phyloP scores from a whole-genome alignment of 2,797 vertebrate genomes.

The Sebastes alutus region DNA sequence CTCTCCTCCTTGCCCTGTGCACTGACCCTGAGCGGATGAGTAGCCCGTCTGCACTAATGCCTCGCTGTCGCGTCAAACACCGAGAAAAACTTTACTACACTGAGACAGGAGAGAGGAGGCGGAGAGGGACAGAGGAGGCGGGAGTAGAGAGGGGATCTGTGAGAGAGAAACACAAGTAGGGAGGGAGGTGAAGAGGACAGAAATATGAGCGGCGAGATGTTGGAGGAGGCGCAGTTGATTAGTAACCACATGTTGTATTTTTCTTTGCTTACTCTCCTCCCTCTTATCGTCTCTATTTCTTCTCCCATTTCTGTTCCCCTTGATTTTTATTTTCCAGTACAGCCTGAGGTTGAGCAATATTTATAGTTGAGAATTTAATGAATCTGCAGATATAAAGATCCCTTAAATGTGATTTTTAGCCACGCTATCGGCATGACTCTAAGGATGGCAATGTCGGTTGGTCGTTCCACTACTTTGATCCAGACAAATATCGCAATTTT shows the following conservation, averaged over 20 bases:
- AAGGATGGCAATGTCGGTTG: not conserved
- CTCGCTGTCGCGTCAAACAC: constrained; percentile 81
- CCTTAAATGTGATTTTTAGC: not conserved
- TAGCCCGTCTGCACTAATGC: constrained; percentile 82
- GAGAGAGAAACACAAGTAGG: constrained; percentile 22
- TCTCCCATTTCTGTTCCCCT: not conserved
- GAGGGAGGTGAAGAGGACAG: constrained; percentile 29
- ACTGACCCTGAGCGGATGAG: constrained; percentile 84
- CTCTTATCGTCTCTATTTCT: not conserved
- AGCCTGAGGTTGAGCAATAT: not conserved
- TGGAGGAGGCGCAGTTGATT: not conserved
- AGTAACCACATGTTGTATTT: not conserved
- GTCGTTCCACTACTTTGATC: not conserved
- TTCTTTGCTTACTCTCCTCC: not conserved
- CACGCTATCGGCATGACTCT: not conserved
- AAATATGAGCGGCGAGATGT: constrained; percentile 22
- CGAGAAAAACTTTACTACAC: constrained; percentile 81
- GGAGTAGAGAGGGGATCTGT: constrained; percentile 24
- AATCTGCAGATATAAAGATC: not conserved
- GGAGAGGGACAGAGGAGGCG: constrained; percentile 63
- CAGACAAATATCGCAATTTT: not conserved
- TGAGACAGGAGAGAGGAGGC: constrained; percentile 70
- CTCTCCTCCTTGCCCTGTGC: constrained; percentile 81
- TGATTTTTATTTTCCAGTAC: not conserved
- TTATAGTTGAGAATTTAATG: not conserved